Conservation (phyloP, 2,113 vertebrate species). For the Ictalurus furcatus region DNA sequence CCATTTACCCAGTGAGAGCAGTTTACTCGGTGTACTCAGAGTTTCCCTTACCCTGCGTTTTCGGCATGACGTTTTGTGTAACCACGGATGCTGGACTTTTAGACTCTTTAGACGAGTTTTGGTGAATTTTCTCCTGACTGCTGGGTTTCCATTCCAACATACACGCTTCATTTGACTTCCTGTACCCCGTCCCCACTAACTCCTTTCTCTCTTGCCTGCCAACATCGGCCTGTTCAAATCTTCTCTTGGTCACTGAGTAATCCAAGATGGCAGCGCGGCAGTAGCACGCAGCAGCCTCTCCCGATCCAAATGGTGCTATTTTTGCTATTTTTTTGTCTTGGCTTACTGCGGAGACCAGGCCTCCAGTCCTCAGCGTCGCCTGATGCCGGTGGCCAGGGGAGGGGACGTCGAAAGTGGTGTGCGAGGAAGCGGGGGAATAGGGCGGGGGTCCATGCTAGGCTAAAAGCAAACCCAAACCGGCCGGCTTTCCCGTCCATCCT, state of each 20-base stretch:
- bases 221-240: conserved; percentile 25
- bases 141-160: not conserved
- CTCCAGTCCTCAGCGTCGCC: too few relatives aligned
- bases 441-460: too few relatives aligned
- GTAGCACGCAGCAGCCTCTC: too few relatives aligned
- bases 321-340: too few relatives aligned
- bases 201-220: conserved; percentile 9
- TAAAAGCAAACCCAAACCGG: too few relatives aligned
- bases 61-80: not conserved
- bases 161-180: not conserved
- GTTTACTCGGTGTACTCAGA: conserved; percentile 62
- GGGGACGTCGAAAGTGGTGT: too few relatives aligned
- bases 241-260: conserved; percentile 18
- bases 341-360: too few relatives aligned
- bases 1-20: not conserved
- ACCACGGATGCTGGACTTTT: not conserved
- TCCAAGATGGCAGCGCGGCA: not conserved
- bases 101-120: conserved; percentile 3
- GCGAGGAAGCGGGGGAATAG: too few relatives aligned
- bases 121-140: not conserved
- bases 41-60: not conserved
- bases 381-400: too few relatives aligned
- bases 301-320: too few relatives aligned
- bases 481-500: too few relatives aligned
- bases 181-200: not conserved